These are phyloP conservation scores for Proteles cristata DNA, from an alignment of 2,113 vertebrate species.

Conservation along the genomic window DNA sequence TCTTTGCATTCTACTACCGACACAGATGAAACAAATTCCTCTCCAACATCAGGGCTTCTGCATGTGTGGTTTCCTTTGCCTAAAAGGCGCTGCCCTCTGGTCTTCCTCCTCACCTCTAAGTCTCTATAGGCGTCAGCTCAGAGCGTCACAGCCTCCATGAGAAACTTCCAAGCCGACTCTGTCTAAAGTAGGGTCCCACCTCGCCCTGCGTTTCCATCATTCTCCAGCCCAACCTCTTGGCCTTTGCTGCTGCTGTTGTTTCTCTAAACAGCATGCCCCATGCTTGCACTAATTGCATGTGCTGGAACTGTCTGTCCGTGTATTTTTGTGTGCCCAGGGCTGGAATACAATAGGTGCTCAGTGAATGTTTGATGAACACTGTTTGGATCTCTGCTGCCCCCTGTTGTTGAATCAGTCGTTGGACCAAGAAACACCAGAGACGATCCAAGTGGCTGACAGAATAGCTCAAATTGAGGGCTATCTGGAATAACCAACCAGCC, in stretches of 20 bases:
- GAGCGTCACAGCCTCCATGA: background rate
- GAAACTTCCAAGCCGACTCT: background rate
- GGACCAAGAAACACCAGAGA: background rate
- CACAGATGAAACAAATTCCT: background rate
- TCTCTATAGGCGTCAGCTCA: background rate
- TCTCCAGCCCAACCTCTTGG: background rate
- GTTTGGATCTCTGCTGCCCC: background rate
- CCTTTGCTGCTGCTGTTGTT: background rate
- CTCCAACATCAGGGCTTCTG: background rate
- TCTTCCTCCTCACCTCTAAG: background rate
- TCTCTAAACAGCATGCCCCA: background rate
- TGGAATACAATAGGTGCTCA: background rate
- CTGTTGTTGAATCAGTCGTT: background rate
- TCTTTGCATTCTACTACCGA: background rate
- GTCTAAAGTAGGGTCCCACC: background rate
- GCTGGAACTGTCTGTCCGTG: background rate
- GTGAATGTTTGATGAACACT: background rate
- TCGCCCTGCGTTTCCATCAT: background rate
- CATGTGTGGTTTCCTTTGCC: background rate
- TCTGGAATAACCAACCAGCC: background rate
- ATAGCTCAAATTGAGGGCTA: background rate
- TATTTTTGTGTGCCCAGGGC: background rate
- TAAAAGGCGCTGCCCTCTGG: background rate
- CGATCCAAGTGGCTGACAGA: background rate
- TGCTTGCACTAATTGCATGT: background rate